Evolutionary conservation across 1,140 invertebrate genomes (phyloP).

Genomic region (Cecropterus lyciades): DNA sequence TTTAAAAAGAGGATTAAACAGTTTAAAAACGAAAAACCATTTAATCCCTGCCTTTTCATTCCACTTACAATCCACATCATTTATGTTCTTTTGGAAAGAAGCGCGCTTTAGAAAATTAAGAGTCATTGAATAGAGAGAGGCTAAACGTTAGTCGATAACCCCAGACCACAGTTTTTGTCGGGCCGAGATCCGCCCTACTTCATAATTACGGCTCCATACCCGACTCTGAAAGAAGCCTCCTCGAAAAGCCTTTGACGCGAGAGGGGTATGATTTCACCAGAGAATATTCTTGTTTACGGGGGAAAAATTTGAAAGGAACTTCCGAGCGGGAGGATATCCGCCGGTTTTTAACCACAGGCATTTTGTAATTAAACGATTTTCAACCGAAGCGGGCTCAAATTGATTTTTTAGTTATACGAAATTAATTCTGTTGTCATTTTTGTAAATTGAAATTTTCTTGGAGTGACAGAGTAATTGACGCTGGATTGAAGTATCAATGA

Average conservation of each 20-base stretch:
- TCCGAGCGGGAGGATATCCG: constrained; percentile 40
- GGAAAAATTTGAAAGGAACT: constrained; percentile 36
- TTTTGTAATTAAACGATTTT: constrained; percentile 43
- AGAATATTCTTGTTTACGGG: constrained; percentile 43
- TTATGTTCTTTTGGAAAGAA: constrained; percentile 30
- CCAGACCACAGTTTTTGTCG: constrained; percentile 34
- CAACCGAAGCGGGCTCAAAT: constrained; percentile 32
- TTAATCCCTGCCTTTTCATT: constrained; percentile 6
- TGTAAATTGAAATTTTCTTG: constrained; percentile 1
- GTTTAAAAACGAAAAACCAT: constrained; percentile 1
- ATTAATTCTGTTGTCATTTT: constrained; percentile 17
- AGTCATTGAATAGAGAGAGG: constrained; percentile 32
- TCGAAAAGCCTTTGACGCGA: constrained; percentile 30
- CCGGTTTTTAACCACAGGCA: constrained; percentile 32
- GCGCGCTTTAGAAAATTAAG: constrained; percentile 33
- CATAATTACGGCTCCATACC: constrained; percentile 37
- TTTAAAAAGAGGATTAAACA: background rate
- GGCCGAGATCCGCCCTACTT: constrained; percentile 16
- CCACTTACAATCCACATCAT: constrained; percentile 2
- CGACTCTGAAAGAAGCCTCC: constrained; percentile 30
- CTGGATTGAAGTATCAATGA: constrained; percentile 3
- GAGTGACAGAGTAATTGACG: constrained; percentile 24
- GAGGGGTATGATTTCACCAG: constrained; percentile 23
- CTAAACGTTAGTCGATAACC: constrained; percentile 38
- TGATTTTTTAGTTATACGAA: constrained; percentile 31